Evolutionary conservation across 2,797 vertebrate species (phyloP).

Genomic region (Sebastiscus tertius): DNA sequence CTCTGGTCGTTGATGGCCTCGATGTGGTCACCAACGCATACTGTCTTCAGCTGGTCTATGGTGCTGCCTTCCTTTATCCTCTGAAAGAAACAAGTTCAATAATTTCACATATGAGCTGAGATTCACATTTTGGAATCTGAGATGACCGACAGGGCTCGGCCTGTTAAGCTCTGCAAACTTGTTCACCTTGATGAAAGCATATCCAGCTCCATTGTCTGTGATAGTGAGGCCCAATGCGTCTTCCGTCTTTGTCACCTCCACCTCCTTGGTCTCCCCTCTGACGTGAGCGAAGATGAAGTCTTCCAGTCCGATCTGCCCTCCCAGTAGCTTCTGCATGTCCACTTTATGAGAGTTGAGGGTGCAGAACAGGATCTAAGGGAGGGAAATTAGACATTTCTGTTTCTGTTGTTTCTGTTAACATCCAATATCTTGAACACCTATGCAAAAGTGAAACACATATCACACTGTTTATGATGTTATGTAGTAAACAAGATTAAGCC

Average conservation of each 20-base stretch:
- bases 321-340: conserved; percentile 97
- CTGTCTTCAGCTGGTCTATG: conserved; percentile 88
- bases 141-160: not conserved
- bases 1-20: conserved; percentile 98
- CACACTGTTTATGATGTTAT: not conserved
- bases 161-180: not conserved
- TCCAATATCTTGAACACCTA: not conserved
- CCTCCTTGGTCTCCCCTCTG: conserved; percentile 94
- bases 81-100: conserved; percentile 67
- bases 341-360: conserved; percentile 98
- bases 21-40: conserved; percentile 96
- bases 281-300: conserved; percentile 98
- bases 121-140: not conserved
- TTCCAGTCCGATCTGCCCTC: conserved; percentile 96
- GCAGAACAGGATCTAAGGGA: conserved; percentile 93
- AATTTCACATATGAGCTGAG: not conserved
- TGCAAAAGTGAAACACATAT: not conserved
- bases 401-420: not conserved
- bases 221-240: conserved; percentile 96
- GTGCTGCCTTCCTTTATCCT: conserved; percentile 97
- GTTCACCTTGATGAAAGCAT: conserved; percentile 95
- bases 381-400: not conserved
- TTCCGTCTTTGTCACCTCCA: conserved; percentile 96
- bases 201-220: conserved; percentile 96
- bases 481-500: not conserved